Percentiles rank a stretch among this genome's conserved stretches.
phyloP scores from a whole-genome alignment of 2,113 vertebrate genomes.

The Cynopterus brachyotis region DNA sequence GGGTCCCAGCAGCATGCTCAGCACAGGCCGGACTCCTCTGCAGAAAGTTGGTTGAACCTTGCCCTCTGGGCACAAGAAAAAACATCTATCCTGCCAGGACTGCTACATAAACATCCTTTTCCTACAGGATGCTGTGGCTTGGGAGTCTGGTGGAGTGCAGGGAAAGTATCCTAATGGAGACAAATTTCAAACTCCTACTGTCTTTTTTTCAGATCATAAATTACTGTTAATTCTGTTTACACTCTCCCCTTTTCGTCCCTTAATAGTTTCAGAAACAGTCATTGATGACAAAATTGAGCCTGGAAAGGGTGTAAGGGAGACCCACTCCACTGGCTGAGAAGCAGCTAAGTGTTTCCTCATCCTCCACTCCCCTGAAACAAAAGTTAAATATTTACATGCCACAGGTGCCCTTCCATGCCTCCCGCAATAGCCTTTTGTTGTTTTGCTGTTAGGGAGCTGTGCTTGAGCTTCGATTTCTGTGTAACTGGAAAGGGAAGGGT shows the following conservation, averaged over 20 bases:
- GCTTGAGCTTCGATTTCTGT: not conserved
- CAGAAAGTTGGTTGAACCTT: constrained; percentile 55
- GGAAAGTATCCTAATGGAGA: constrained; percentile 74
- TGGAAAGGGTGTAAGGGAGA: not conserved
- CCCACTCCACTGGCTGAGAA: not conserved
- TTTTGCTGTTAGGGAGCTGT: not conserved
- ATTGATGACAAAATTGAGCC: constrained; percentile 47
- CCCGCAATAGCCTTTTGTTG: not conserved
- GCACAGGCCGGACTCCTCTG: constrained; percentile 47
- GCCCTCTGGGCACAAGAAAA: constrained; percentile 67
- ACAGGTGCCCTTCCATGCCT: not conserved
- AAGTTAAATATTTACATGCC: not conserved
- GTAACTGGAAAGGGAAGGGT: not conserved
- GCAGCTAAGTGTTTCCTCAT: not conserved
- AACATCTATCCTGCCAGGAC: constrained; percentile 57
- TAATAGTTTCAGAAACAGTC: constrained; percentile 59
- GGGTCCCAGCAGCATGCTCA: not conserved
- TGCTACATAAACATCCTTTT: constrained; percentile 73
- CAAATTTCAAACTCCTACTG: constrained; percentile 67
- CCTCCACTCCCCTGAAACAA: not conserved
- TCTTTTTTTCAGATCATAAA: constrained; percentile 64
- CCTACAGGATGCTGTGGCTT: constrained; percentile 60
- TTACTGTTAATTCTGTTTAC: constrained; percentile 59
- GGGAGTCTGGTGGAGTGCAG: constrained; percentile 58
- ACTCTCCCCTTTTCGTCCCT: not conserved